Evolutionary conservation across 2,888 invertebrate species (phyloP).

Genomic region (Tenthredo mesomela): DNA sequence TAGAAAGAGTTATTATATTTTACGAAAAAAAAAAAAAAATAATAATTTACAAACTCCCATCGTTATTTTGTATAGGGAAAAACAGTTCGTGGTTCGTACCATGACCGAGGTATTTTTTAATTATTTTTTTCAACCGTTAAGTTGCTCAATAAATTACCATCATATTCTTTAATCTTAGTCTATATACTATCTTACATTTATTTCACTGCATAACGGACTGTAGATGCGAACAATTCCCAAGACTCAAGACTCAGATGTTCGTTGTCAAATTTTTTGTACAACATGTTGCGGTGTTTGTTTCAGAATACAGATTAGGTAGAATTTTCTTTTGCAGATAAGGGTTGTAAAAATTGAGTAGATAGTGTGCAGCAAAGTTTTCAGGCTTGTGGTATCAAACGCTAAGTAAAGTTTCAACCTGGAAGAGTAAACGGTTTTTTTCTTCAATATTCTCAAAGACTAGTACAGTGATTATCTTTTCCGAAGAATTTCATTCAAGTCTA

Average conservation of each 20-base stretch:
- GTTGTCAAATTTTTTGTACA: not conserved
- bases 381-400: not conserved
- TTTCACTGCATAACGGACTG: not conserved
- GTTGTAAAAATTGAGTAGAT: not conserved
- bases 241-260: not conserved
- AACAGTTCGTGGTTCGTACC: not conserved
- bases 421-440: not conserved
- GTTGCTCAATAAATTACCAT: not conserved
- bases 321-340: not conserved
- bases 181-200: not conserved
- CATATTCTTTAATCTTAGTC: not conserved
- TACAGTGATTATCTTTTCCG: not conserved
- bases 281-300: slow-evolving; percentile 7
- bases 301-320: not conserved
- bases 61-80: slow-evolving; percentile 6
- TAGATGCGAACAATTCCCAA: not conserved
- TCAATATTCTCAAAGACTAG: not conserved
- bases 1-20: slow-evolving; percentile 24
- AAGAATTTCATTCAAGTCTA: not conserved
- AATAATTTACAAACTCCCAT: slow-evolving; percentile 21
- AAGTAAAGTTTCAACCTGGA: not conserved
- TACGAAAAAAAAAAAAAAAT: not conserved
- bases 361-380: not conserved
- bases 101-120: not conserved
- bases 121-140: not conserved